Percentiles rank a stretch among this genome's conserved stretches.
Evolutionary conservation across 1,140 invertebrate species (phyloP).

Genomic region (Drosophila arizonae): DNA sequence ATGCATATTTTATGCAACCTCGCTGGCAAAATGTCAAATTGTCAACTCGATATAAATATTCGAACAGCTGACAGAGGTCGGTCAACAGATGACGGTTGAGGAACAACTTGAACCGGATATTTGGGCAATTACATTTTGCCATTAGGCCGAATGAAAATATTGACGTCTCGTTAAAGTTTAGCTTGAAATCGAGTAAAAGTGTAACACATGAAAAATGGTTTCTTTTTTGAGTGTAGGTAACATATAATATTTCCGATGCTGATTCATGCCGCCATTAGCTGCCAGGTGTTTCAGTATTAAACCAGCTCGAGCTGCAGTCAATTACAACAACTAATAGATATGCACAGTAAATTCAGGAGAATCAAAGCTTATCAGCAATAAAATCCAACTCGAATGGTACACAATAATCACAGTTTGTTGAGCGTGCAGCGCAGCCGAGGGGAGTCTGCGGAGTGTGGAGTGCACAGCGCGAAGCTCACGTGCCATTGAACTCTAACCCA

Average conservation of each 20-base stretch:
- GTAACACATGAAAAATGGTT: too few relatives aligned
- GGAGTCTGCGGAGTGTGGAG: not conserved
- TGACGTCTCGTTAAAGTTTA: not conserved
- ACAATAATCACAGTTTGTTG: conserved; percentile 20
- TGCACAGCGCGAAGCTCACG: not conserved
- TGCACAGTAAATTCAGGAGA: not conserved
- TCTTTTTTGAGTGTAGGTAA: not conserved
- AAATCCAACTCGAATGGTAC: conserved; percentile 14
- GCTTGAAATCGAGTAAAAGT: not conserved
- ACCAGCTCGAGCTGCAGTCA: not conserved
- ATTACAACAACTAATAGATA: not conserved
- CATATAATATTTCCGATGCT: not conserved
- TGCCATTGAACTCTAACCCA: conserved; percentile 68
- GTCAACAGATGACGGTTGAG: conserved; percentile 2
- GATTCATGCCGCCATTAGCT: not conserved
- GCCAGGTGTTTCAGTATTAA: conserved; percentile 7
- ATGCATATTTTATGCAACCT: conserved; percentile 1
- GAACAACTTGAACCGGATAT: conserved; percentile 11
- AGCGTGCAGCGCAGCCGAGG: not conserved
- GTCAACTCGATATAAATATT: conserved; percentile 4
- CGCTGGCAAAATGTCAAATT: conserved; percentile 13
- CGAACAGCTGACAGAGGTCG: conserved; percentile 7
- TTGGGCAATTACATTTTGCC: conserved; percentile 1
- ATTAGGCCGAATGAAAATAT: not conserved
- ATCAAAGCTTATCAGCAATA: conserved; percentile 5